These are phyloP conservation scores for Etheostoma perlongum DNA, from an alignment of 2,797 vertebrate species.

Conservation along the genomic window DNA sequence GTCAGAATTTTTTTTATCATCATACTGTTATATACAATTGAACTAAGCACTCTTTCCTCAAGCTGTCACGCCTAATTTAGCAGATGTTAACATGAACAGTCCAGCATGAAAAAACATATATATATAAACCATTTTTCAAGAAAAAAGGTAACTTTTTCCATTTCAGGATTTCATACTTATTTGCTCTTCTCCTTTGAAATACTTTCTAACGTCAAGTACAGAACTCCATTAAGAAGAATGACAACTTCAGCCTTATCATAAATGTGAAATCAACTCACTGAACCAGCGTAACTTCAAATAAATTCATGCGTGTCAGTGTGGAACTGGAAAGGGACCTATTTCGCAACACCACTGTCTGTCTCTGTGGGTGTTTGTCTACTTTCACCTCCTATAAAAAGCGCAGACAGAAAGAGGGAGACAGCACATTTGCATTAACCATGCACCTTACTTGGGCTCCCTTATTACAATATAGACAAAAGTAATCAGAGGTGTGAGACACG, in stretches of 20 bases:
- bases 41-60: constrained; percentile 26
- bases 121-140: constrained; percentile 11
- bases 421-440: constrained; percentile 46
- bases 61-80: constrained; percentile 31
- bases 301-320: constrained; percentile 45
- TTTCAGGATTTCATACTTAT: constrained; percentile 1
- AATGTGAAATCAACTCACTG: constrained; percentile 28
- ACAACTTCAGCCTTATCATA: neutral
- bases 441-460: constrained; percentile 30
- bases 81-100: constrained; percentile 49
- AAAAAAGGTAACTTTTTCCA: neutral
- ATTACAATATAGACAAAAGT: constrained; percentile 1
- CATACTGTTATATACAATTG: neutral
- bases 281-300: constrained; percentile 34
- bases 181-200: constrained; percentile 1
- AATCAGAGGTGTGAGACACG: constrained; percentile 40
- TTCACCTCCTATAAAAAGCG: constrained; percentile 76
- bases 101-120: constrained; percentile 32
- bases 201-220: neutral
- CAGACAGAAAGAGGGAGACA: constrained; percentile 43
- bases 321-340: constrained; percentile 65
- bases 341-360: constrained; percentile 62
- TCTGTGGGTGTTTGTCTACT: constrained; percentile 79
- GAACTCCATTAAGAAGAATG: neutral
- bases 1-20: neutral